Evolutionary conservation across 2,888 invertebrate species (phyloP).

Genomic region (Drosophila pegasa): DNA sequence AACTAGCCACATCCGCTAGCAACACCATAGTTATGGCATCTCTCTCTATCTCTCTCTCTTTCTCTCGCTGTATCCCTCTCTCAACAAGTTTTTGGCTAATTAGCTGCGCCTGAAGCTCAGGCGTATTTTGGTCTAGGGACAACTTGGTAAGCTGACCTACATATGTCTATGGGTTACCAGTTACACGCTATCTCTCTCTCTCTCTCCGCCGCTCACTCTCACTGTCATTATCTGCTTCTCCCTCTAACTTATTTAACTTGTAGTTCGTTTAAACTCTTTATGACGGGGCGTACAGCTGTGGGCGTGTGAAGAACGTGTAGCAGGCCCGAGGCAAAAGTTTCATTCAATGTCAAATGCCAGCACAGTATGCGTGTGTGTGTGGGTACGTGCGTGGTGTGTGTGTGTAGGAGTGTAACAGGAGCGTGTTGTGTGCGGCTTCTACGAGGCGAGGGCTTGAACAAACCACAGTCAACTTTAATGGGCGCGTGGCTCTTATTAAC

Average conservation of each 20-base stretch:
- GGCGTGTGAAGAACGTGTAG: conserved; percentile 6
- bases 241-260: conserved; percentile 28
- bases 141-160: conserved; percentile 54
- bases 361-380: background rate
- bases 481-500: conserved; percentile 73
- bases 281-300: conserved; percentile 13
- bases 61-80: background rate
- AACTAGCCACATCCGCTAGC: conserved; percentile 54
- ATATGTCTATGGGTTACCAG: conserved; percentile 22
- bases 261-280: conserved; percentile 68
- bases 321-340: conserved; percentile 43
- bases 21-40: conserved; percentile 53
- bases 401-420: conserved; percentile 7
- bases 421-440: conserved; percentile 4
- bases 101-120: conserved; percentile 62
- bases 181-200: background rate
- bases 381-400: conserved; percentile 5
- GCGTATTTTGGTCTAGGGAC: conserved; percentile 34
- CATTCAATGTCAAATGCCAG: conserved; percentile 51
- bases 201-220: background rate
- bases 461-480: conserved; percentile 61
- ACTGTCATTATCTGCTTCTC: background rate
- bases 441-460: conserved; percentile 17
- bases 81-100: conserved; percentile 66
- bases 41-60: too few species aligned